Evolutionary conservation across 1,140 invertebrate species (phyloP).

Genomic region (Plectrocnemia conspersa): DNA sequence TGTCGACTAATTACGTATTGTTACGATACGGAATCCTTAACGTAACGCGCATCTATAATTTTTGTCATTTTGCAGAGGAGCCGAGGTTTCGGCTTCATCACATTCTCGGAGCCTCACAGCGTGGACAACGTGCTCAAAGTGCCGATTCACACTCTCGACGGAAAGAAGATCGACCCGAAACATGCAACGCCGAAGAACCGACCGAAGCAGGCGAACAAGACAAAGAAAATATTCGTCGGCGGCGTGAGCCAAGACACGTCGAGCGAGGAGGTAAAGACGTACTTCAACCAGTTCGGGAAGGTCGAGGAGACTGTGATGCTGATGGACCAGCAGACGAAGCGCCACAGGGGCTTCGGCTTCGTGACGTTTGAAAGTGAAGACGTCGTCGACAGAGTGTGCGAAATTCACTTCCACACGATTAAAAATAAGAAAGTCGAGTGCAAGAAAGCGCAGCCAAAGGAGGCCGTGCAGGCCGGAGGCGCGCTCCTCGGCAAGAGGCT

Average conservation of each 20-base stretch:
- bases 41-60: no score
- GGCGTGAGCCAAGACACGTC: slow-evolving; percentile 89
- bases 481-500: slow-evolving; percentile 46
- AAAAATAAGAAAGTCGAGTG: slow-evolving; percentile 93
- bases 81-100: slow-evolving; percentile 91
- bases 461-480: slow-evolving; percentile 64
- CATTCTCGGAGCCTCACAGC: slow-evolving; percentile 81
- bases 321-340: slow-evolving; percentile 91
- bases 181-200: slow-evolving; percentile 88
- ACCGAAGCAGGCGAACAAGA: slow-evolving; percentile 78
- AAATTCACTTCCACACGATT: slow-evolving; percentile 89
- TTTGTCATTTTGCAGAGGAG: slow-evolving; percentile 68
- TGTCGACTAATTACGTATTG: background rate
- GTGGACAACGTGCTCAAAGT: slow-evolving; percentile 86
- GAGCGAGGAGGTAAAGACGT: slow-evolving; percentile 84
- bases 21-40: no score
- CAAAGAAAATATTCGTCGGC: slow-evolving; percentile 89
- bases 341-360: slow-evolving; percentile 86
- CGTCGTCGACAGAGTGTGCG: slow-evolving; percentile 84
- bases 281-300: slow-evolving; percentile 87
- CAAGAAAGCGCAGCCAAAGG: slow-evolving; percentile 89
- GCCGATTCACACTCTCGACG: slow-evolving; percentile 87
- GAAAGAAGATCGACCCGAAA: slow-evolving; percentile 92
- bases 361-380: slow-evolving; percentile 90
- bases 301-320: slow-evolving; percentile 91